Evolutionary conservation across 2,888 invertebrate species (phyloP).

Genomic region (Aphelenchoides bicaudatus): DNA sequence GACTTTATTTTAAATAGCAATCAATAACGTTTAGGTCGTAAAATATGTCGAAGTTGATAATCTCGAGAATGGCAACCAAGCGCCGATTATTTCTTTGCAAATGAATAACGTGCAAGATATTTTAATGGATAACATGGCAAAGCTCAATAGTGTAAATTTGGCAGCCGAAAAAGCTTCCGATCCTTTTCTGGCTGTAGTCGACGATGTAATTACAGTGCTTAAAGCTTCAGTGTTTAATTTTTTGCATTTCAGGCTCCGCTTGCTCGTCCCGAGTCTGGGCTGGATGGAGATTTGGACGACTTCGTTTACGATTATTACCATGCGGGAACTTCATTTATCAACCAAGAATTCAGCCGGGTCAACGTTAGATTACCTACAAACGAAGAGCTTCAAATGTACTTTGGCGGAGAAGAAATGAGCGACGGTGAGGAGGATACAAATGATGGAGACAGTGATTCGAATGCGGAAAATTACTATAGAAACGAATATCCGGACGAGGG

Average conservation of each 20-base stretch:
- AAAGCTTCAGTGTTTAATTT: background rate
- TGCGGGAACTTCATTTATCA: conserved; percentile 17
- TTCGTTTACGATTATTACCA: conserved; percentile 53
- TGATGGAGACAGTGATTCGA: conserved; percentile 56
- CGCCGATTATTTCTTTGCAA: conserved; percentile 11
- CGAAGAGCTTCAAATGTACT: conserved; percentile 37
- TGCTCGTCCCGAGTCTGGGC: conserved; percentile 16
- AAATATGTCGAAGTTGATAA: conserved; percentile 15
- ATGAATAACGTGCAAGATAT: conserved; percentile 17
- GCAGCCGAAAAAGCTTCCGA: background rate
- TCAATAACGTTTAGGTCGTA: conserved; percentile 2
- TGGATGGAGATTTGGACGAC: conserved; percentile 34
- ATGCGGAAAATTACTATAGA: conserved; percentile 55
- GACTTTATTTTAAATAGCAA: background rate
- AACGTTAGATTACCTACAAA: conserved; percentile 32
- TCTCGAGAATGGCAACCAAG: conserved; percentile 2
- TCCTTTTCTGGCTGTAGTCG: conserved; percentile 21
- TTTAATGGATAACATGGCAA: conserved; percentile 17
- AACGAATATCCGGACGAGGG: conserved; percentile 58
- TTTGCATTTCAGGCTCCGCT: conserved; percentile 22
- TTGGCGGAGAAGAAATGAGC: conserved; percentile 31
- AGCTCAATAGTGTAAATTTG: conserved; percentile 11
- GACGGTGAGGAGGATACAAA: too few species aligned
- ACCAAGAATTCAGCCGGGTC: conserved; percentile 14
- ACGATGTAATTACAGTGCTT: conserved; percentile 27